Evolutionary conservation across 2,113 vertebrate species (phyloP).

Genomic region (Gopherus flavomarginatus): DNA sequence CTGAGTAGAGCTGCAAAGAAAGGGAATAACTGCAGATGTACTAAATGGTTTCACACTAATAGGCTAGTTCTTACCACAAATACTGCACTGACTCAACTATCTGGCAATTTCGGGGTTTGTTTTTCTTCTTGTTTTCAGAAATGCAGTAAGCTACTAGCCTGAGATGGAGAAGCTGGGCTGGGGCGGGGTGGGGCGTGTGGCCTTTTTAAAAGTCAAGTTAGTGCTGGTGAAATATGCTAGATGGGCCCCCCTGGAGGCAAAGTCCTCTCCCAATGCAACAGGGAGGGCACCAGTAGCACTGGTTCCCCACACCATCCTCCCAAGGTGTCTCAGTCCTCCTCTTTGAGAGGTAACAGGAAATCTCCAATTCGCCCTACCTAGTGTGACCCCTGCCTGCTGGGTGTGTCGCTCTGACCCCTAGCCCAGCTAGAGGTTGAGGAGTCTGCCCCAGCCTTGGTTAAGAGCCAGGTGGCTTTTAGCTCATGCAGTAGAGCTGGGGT

Average conservation of each 20-base stretch:
- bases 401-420: neutral
- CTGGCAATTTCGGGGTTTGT: neutral
- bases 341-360: no score
- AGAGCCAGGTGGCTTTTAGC: no score
- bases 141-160: neutral
- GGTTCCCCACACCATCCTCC: neutral
- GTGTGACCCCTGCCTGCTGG: neutral
- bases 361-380: no score
- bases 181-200: neutral
- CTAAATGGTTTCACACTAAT: slow-evolving; percentile 11
- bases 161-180: neutral
- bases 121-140: neutral
- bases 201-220: neutral
- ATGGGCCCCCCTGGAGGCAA: neutral
- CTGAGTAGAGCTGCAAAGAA: slow-evolving; percentile 39
- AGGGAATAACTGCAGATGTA: neutral
- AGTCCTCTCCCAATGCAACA: neutral
- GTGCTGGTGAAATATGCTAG: neutral
- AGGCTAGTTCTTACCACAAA: neutral
- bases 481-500: no score
- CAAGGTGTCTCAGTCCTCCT: accelerated
- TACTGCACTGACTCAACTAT: slow-evolving; percentile 26
- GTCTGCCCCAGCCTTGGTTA: no score
- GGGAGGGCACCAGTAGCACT: neutral
- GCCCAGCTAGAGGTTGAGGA: no score